These are phyloP conservation scores for Amphimallon solstitiale DNA, from an alignment of 2,888 invertebrate genomes.

Conservation along the genomic window DNA sequence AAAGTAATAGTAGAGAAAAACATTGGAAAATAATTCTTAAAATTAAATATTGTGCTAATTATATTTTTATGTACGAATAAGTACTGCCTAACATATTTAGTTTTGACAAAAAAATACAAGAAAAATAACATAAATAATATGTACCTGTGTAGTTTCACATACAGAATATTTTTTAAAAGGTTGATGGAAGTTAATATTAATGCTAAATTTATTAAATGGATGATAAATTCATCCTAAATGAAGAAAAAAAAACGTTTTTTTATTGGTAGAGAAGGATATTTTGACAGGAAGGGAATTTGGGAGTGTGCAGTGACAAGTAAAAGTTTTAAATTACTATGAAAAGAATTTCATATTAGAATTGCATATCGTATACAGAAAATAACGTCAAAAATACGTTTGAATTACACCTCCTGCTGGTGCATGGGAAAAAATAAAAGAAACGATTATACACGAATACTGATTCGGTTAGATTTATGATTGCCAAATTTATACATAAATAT, in stretches of 20 bases:
- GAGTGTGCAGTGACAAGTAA: background rate
- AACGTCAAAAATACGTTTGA: slow-evolving; percentile 3
- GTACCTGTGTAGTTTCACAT: slow-evolving; percentile 6
- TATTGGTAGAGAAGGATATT: background rate
- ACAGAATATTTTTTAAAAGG: slow-evolving; percentile 18
- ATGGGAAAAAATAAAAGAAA: slow-evolving; percentile 24
- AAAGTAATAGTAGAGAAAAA: slow-evolving; percentile 15
- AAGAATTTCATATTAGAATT: slow-evolving; percentile 20
- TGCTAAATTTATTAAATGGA: background rate
- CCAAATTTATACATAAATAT: slow-evolving; percentile 23
- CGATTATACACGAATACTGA: slow-evolving; percentile 34
- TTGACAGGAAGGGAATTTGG: no score
- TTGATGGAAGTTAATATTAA: background rate
- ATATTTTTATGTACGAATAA: slow-evolving; percentile 49
- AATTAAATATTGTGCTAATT: slow-evolving; percentile 50
- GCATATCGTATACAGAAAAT: slow-evolving; percentile 32
- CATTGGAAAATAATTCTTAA: slow-evolving; percentile 16
- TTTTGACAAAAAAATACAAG: slow-evolving; percentile 51
- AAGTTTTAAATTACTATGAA: background rate
- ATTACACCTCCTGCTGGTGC: slow-evolving; percentile 16
- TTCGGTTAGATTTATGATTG: slow-evolving; percentile 34
- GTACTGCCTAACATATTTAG: slow-evolving; percentile 54
- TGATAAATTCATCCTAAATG: background rate
- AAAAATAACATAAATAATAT: slow-evolving; percentile 12
- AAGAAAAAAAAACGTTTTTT: no score